Conservation (phyloP, 2,797 vertebrate genomes). For the Pelodytes ibericus region DNA sequence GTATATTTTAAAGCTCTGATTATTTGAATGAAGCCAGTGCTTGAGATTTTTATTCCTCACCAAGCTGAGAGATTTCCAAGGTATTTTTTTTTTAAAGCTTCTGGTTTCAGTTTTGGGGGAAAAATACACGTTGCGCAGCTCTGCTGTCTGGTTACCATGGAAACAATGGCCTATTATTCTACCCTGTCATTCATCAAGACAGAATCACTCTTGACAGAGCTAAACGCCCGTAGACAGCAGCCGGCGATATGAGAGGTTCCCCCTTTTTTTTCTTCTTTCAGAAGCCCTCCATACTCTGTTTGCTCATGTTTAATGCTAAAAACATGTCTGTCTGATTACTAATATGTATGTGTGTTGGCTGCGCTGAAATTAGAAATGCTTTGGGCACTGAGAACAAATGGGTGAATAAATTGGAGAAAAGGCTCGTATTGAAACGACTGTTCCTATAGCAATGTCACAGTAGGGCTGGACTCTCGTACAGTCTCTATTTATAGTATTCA, state of each 20-base stretch:
- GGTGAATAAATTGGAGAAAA: too few species aligned
- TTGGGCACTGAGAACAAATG: too few species aligned
- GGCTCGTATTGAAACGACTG: too few species aligned
- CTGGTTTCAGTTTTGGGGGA: conserved; percentile 40
- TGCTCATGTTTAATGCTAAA: neutral
- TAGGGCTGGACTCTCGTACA: too few species aligned
- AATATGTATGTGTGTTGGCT: too few species aligned
- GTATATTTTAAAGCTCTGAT: too few species aligned
- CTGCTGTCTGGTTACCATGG: conserved; percentile 95
- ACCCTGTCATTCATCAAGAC: conserved; percentile 99
- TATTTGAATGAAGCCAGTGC: too few species aligned
- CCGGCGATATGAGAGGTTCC: conserved; percentile 62
- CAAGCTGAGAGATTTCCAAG: neutral
- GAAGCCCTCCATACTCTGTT: neutral
- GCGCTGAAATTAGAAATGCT: too few species aligned
- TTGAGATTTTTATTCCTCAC: neutral
- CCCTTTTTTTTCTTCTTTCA: conserved; percentile 45
- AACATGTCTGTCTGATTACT: too few species aligned
- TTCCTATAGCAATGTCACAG: too few species aligned
- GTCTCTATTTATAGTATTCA: too few species aligned
- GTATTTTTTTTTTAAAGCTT: conserved; percentile 15
- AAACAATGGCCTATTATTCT: conserved; percentile 94
- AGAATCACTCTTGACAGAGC: conserved; percentile 87
- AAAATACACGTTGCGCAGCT: conserved; percentile 86
- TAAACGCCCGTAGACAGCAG: conserved; percentile 79